These are phyloP conservation scores for Silurus lanzhouensis DNA, from an alignment of 2,797 vertebrate genomes.

Conservation along the genomic window DNA sequence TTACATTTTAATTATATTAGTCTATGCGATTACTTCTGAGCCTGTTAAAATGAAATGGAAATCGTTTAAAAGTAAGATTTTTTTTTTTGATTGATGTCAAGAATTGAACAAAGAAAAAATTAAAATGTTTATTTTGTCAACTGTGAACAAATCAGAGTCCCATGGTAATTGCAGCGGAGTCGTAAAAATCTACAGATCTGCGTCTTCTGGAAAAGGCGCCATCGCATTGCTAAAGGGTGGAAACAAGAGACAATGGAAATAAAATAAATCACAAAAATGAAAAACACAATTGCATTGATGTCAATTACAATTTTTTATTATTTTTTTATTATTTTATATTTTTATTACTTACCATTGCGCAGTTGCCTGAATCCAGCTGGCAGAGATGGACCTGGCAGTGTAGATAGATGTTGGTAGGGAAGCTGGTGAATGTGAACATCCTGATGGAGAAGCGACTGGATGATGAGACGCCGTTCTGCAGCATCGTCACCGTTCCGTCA, in stretches of 20 bases:
- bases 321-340: too few relatives aligned
- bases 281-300: too few relatives aligned
- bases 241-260: not conserved
- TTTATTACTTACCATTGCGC: conserved; percentile 6
- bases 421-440: conserved; percentile 47
- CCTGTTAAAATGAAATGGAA: too few relatives aligned
- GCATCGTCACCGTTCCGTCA: conserved; percentile 38
- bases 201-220: conserved; percentile 53
- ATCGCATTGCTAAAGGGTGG: conserved; percentile 52
- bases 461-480: conserved; percentile 39
- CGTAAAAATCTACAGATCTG: conserved; percentile 36
- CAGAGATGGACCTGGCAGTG: conserved; percentile 48
- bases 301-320: too few relatives aligned
- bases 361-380: conserved; percentile 2
- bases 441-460: conserved; percentile 36
- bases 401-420: conserved; percentile 32
- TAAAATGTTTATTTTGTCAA: too few relatives aligned
- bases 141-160: not conserved
- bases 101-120: too few relatives aligned
- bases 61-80: too few relatives aligned
- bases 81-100: too few relatives aligned
- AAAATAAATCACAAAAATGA: too few relatives aligned
- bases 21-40: too few relatives aligned
- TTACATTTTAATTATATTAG: too few relatives aligned
- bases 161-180: conserved; percentile 16